Conservation (phyloP, 2,113 vertebrate species). For the Burhinus oedicnemus region DNA sequence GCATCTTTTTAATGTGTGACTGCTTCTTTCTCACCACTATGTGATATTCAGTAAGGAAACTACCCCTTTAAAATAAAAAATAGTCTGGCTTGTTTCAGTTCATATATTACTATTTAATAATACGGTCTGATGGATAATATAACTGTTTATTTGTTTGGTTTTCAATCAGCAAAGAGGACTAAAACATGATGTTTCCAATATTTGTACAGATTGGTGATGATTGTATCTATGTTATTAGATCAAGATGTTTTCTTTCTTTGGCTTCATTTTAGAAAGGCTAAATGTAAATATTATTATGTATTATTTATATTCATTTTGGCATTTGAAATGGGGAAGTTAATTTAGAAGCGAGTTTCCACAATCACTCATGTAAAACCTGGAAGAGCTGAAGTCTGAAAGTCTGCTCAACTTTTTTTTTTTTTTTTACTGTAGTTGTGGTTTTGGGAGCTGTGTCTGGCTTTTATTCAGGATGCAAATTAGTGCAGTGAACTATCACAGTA, state of each 20-base stretch:
- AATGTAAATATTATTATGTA: slow-evolving; percentile 19
- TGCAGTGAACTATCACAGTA: not conserved
- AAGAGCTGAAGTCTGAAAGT: not conserved
- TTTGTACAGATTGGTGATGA: not conserved
- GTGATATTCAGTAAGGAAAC: not conserved
- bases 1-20: not conserved
- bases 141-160: not conserved
- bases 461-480: not conserved
- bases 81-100: not conserved
- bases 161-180: not conserved
- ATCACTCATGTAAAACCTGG: not conserved
- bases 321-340: not conserved
- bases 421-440: not conserved
- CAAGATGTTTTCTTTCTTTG: not conserved
- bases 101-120: not conserved
- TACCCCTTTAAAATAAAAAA: not conserved
- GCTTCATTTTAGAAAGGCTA: not conserved
- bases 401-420: not conserved
- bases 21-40: not conserved
- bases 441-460: not conserved
- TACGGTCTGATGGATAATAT: not conserved
- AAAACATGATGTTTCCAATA: not conserved
- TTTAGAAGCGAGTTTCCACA: not conserved
- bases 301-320: not conserved
- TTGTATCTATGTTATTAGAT: slow-evolving; percentile 41